Conservation (phyloP, 2,888 invertebrate genomes). For the Camponotus fellah region DNA sequence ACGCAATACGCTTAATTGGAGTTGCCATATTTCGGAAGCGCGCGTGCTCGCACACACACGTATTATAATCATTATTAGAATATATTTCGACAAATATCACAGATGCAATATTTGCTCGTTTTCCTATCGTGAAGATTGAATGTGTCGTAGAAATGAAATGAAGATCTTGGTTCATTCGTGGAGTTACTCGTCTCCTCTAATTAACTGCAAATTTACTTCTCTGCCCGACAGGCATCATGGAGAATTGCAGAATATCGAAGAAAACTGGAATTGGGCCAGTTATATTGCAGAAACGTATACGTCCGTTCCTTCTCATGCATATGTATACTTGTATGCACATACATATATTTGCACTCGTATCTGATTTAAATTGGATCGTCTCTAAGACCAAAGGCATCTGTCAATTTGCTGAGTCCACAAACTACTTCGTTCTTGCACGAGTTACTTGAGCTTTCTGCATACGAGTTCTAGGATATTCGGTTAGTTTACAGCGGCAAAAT, state of each 20-base stretch:
- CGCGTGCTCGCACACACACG: background rate
- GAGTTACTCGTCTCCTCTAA: slow-evolving; percentile 78
- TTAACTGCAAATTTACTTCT: slow-evolving; percentile 73
- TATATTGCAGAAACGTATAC: slow-evolving; percentile 60
- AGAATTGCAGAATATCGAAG: slow-evolving; percentile 54
- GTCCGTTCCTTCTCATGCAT: slow-evolving; percentile 20
- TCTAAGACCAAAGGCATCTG: slow-evolving; percentile 63
- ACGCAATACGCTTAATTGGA: slow-evolving; percentile 37
- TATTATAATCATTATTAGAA: background rate
- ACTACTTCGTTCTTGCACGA: slow-evolving; percentile 71
- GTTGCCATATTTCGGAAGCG: slow-evolving; percentile 4
- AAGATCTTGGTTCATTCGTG: slow-evolving; percentile 53
- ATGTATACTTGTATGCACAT: slow-evolving; percentile 63
- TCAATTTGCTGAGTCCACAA: slow-evolving; percentile 77
- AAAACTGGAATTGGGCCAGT: slow-evolving; percentile 78
- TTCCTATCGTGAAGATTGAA: slow-evolving; percentile 60
- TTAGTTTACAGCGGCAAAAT: slow-evolving; percentile 10
- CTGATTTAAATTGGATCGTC: slow-evolving; percentile 81
- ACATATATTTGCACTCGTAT: slow-evolving; percentile 70
- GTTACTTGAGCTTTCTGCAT: slow-evolving; percentile 14
- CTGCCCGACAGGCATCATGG: slow-evolving; percentile 30
- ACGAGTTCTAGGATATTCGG: slow-evolving; percentile 16
- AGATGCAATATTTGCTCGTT: background rate
- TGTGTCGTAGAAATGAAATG: slow-evolving; percentile 74
- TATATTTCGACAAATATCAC: background rate